Conservation (phyloP, 2,113 vertebrate species). For the Burhinus bistriatus region DNA sequence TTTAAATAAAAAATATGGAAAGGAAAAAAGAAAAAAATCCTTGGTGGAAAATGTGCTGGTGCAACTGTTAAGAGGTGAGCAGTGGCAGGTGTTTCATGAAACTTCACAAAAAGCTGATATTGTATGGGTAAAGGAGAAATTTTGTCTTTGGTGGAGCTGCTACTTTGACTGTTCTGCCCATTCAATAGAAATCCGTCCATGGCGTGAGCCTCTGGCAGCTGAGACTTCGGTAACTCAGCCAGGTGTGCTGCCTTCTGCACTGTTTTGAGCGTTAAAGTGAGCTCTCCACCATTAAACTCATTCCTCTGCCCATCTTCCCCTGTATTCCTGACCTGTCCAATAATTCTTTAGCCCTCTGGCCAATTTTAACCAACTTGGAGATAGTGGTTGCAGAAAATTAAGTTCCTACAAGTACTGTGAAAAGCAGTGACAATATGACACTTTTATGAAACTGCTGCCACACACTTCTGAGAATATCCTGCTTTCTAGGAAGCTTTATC, state of each 20-base stretch:
- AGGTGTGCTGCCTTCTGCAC: not conserved
- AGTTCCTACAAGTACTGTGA: not conserved
- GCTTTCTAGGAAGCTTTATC: slow-evolving; percentile 30
- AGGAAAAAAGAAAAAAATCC: not conserved
- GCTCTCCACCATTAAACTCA: not conserved
- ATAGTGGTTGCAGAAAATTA: slow-evolving; percentile 37
- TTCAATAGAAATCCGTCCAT: not conserved
- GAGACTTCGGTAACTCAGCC: not conserved
- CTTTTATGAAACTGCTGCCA: slow-evolving; percentile 22
- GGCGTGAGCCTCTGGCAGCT: not conserved
- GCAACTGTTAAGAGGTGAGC: not conserved
- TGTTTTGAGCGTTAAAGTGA: not conserved
- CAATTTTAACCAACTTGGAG: not conserved
- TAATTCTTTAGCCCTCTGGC: slow-evolving; percentile 5
- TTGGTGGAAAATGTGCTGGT: not conserved
- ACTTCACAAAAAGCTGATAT: not conserved
- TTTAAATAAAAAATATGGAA: not conserved
- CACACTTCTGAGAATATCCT: not conserved
- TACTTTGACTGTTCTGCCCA: not conserved
- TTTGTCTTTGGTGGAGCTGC: not conserved
- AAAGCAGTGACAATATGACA: not conserved
- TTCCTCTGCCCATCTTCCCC: not conserved
- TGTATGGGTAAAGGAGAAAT: not conserved
- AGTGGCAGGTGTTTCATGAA: not conserved
- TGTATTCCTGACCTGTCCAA: not conserved